Base-by-base conservation (phyloP, 1,140 invertebrate genomes). In the Trinorchestia longiramus region DNA sequence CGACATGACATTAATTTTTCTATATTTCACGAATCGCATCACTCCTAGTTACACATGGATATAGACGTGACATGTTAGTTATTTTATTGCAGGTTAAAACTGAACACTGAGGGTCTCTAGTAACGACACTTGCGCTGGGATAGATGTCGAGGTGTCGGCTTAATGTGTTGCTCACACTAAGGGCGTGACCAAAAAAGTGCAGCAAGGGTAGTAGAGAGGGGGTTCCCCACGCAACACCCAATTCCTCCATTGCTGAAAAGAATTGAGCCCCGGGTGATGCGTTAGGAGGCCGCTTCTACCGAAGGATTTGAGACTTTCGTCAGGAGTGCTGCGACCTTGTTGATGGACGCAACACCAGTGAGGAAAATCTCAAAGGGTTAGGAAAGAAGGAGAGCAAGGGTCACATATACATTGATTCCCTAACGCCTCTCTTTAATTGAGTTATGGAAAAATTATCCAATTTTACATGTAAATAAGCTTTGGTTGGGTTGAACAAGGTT, bases 31-130 rank as follows among this genome's bases (percentile, higher is more conserved):
- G 92, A 94, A 94, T 94, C 92, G 92, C 92, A 94, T 94, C 92
- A 94, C 92, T 94, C 92, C 92, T 94, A 94, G 92, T 94, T 94
- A 94, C 92, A 94, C 92, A 94, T 94, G 92, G 92, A 94, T 94
- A 94, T 94, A 94, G 92, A 94, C 92, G 92, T 94, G 92, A 94
- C 92, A 94, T 94, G 92, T 44, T 94, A 94, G 43, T 94, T 94
- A 94, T 94, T 94, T 94, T 94, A 94, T 94, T 94, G 92, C 92
- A 94, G 92, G 92, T 94, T 94, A 94, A 94, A 94, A 94, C 92
- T 94, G 92, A 94, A 94, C 92, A 94, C 92, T 94, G 92, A 94
- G 92, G 92, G 92, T 94, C 43, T 94, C 92, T 94, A 94, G 44
- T 43, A 94, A 94, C 92, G 92, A 94, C 92, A 94, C 92, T 92